Evolutionary conservation across 2,113 vertebrate genomes (phyloP).

Genomic region (Pampusana beccarii): DNA sequence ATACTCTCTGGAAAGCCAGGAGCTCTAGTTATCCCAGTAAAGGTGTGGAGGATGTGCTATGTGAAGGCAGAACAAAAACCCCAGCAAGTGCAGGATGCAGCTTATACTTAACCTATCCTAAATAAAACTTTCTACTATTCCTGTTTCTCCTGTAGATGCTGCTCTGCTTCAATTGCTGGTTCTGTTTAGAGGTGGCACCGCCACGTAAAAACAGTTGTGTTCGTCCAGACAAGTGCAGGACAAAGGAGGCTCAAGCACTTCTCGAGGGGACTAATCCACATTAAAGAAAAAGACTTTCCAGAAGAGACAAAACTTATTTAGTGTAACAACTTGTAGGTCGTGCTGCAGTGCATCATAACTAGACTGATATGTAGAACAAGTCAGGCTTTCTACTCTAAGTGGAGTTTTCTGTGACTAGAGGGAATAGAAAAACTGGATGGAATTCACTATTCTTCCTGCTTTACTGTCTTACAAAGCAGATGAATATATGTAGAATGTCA

Average conservation of each 20-base stretch:
- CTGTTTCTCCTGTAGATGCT: not conserved
- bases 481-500: not conserved
- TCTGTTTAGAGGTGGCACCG: not conserved
- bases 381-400: not conserved
- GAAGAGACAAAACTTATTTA: not conserved
- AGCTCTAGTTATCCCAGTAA: not conserved
- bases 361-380: not conserved
- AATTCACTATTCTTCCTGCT: not conserved
- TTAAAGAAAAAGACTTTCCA: not conserved
- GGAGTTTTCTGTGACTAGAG: not conserved
- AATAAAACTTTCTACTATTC: not conserved
- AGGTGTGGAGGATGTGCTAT: not conserved
- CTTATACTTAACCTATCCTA: not conserved
- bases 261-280: rapidly evolving
- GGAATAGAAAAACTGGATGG: not conserved
- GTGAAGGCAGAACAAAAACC: not conserved
- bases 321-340: not conserved
- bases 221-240: not conserved
- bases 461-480: not conserved
- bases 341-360: not conserved
- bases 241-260: not conserved
- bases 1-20: not conserved
- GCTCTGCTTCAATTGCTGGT: not conserved
- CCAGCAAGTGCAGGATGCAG: not conserved
- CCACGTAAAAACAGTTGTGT: not conserved